Evolutionary conservation across 92 coral and sea anemone genomes (phyloP).

Genomic region (Heliopora coerulea): DNA sequence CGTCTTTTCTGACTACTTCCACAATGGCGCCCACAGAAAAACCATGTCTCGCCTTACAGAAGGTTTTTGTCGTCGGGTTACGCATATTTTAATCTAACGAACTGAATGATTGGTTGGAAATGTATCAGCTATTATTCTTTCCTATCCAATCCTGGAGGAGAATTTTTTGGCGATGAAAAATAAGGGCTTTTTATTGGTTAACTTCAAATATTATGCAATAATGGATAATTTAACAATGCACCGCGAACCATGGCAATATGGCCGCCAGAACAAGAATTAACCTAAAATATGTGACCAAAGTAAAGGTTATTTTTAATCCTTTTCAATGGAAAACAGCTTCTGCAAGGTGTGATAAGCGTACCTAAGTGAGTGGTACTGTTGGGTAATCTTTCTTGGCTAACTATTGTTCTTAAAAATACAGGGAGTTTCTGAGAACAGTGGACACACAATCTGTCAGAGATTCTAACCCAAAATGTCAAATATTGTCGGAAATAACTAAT

Average conservation of each 20-base stretch:
- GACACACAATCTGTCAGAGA: slow-evolving; percentile 73
- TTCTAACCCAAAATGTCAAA: slow-evolving; percentile 80
- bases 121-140: background rate
- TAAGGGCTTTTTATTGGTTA: background rate
- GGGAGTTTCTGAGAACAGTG: slow-evolving; percentile 82
- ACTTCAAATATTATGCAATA: too few species aligned
- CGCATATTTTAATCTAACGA: background rate
- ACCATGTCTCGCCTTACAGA: too few species aligned
- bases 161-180: background rate
- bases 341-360: slow-evolving; percentile 60
- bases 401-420: slow-evolving; percentile 33
- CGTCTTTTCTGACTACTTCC: background rate
- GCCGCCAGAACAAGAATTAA: slow-evolving; percentile 86
- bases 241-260: slow-evolving; percentile 47
- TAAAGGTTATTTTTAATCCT: slow-evolving; percentile 81
- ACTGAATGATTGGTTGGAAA: background rate
- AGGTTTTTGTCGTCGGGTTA: too few species aligned
- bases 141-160: background rate
- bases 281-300: slow-evolving; percentile 74
- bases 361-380: background rate
- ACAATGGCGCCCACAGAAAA: slow-evolving; percentile 17
- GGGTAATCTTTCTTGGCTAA: background rate
- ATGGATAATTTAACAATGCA: too few species aligned
- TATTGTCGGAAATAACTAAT: slow-evolving; percentile 65
- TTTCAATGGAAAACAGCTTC: slow-evolving; percentile 81